Evolutionary conservation across 1,140 invertebrate species (phyloP), one percentile per base, ranked within the genome.

Genomic region (Tenebrio molitor): DNA sequence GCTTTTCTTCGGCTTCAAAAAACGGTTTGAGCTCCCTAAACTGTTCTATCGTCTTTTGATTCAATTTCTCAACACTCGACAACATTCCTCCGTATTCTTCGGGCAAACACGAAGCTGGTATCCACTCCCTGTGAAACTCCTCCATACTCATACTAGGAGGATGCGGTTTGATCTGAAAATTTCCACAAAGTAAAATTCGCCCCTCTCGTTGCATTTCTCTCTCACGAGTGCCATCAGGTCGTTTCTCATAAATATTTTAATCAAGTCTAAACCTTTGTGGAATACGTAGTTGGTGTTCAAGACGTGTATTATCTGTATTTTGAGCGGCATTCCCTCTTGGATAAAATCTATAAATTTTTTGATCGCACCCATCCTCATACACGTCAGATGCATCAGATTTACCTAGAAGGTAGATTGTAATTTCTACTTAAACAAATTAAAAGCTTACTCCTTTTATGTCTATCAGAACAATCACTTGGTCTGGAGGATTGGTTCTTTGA

Each of bases 181-280:
- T n/a, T 29, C 25, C 3, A 29, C 25, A n/a, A 29, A 3, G 25
- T 8, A 3, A 3, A 29, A 29, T 29, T 29, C 8, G 8, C 25
- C 25, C 25, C 25, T 4, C 8, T n/a, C n/a, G n/a, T n/a, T 29
- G 25, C n/a, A n/a, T n/a, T 29, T 29, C 25, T 29, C 25, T 4
- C 25, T 29, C 81, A 91, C 90, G 83, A 89, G 83, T 50, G 90
- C 84, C 62, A 87, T 85, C 44, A 91, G 81, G 77, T 91, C 89
- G 53, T 84, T 86, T 44, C 89, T 89, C 85, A 91, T 88, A 75
- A 91, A 90, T 0, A 89, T 89, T 71, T 83, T 88, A 15, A 90
- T 81, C 8, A 92, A 80, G 14, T 86, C 74, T 58, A 92, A 75
- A 39, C 90, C 74, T 80, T 89, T 91, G 77, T 91, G 88, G 33